Evolutionary conservation across 2,888 invertebrate genomes (phyloP), one percentile per base, ranked within the genome.

Genomic region (Phalera bucephala): DNA sequence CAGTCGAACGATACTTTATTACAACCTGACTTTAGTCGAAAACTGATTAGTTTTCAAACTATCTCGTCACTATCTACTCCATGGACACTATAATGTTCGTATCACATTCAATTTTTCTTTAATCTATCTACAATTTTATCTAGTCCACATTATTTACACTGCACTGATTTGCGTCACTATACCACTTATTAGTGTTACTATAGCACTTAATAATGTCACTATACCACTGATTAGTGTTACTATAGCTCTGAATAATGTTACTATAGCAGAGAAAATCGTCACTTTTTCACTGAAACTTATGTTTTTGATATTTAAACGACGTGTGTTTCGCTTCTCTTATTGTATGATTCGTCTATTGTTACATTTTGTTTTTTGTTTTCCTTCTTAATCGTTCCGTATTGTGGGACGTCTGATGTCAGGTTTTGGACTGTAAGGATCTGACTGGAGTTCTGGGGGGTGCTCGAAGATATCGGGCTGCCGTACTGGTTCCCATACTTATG

Each of bases 391-490:
- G 90, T 90, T n/a, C 90, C 90, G 64, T 90, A 90, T 23, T 90
- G 89, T 0, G 90, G 90, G n/a, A 85, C 82, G 50, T 89, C 88
- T 0, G 81, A 77, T 0, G 89, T 82, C 8, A 91, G 71, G 55
- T 91, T 91, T 51, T 92, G 92, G 19, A 92, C 91, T 44, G 92
- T 93, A 1, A 92, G 80, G 48, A 92, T 92, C 68, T 93, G 92
- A 59, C 75, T 84, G 11, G 87, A 81, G 64, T 79, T 85, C 52
- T 78, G 90, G 23, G 80, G 91, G 28, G 80, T 85, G 64, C 81
- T 86, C 8, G 82, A 72, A 0, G 86, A 87, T 30, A 85, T 64
- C 0, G 86, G 87, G 59, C 85, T 90, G 2, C 84, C 88, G 44
- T 91, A 91, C 25, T 90, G 90, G 51, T 83, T 90, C 17, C 87